Evolutionary conservation across 2,113 vertebrate genomes (phyloP), one percentile per base, ranked within the genome.

Genomic region (Eupsittula cactorum): DNA sequence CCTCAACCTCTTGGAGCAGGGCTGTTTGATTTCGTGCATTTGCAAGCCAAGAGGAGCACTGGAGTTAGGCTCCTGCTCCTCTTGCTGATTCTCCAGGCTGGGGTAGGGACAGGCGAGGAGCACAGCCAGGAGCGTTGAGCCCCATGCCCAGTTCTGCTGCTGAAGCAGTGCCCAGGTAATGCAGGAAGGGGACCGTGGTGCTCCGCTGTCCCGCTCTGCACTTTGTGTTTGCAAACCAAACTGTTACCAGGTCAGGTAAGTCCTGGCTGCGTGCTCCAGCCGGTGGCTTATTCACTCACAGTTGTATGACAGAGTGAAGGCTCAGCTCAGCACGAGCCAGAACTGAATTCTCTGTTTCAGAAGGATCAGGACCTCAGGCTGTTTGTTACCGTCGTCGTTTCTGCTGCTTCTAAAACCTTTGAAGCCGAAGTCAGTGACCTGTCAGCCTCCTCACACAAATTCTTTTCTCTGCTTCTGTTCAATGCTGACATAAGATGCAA

Each of bases 331-430:
- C 79, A 7, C 21, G 57, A 87, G 52, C 33, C 89, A 79, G 47
- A 75, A 17, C 50, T 21, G 57, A 91, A 47, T 47, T 41, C 42
- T 71, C 31, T 42, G 25, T 21, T 71, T 76, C 68, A 78, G 80
- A 50, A 47, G 39, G 73, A 55, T 52, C 62, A 79, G 42, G 84
- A 67, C 93, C 83, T 64, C 11, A 0, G 77, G 91, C 50, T 89
- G 0, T 9, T 64, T 74, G 76, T 62, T 71, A 64, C 62, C 6
- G 0, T 37, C 0, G 0, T 29, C 18, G 33, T 39, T 74, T 55
- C 23, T 94, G 63, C n/a, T 71, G 33, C 28, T 87, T 67, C 89
- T 42, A 17, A 71, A 74, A 28, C 31, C 65, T 86, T 42, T 14
- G 81, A 35, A 79, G 80, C 3, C 1, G 6, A 86, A 78, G 41